phyloP scores from a whole-genome alignment of 2,888 invertebrate species.

The Sphinx pinastri region DNA sequence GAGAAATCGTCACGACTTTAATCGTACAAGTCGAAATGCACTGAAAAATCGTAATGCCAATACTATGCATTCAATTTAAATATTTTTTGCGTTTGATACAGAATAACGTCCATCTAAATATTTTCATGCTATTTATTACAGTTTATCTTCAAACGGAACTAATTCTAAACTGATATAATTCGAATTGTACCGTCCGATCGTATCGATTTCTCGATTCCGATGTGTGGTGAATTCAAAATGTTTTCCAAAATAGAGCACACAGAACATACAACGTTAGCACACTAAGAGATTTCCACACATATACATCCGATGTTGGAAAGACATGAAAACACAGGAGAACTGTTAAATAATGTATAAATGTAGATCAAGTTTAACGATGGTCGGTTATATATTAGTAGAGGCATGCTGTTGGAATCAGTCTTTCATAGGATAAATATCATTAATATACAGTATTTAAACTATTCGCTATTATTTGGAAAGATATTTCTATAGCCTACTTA shows the following conservation, averaged over 20 bases:
- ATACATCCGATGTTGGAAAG: conserved; percentile 21
- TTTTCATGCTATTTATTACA: not conserved
- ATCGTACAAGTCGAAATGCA: not conserved
- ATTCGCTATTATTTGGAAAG: not conserved
- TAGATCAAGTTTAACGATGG: not conserved
- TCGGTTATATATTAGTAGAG: conserved; percentile 2
- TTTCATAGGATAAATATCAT: not conserved
- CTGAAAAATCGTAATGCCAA: not conserved
- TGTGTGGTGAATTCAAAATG: conserved; percentile 1
- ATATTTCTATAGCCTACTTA: not conserved
- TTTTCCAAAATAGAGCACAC: conserved; percentile 4
- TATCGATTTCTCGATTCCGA: not conserved
- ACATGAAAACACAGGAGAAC: conserved; percentile 23
- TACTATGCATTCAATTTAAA: no score
- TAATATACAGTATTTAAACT: conserved; percentile 23
- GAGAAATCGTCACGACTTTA: not conserved
- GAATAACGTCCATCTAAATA: not conserved
- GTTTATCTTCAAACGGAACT: not conserved
- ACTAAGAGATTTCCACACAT: conserved; percentile 17
- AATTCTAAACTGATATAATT: not conserved
- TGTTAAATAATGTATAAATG: not conserved
- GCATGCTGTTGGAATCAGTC: not conserved
- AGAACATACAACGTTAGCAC: conserved; percentile 19
- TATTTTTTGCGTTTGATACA: no score
- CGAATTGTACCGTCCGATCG: not conserved